Percentiles rank a stretch among this genome's conserved stretches.
Conservation (phyloP, 2,888 invertebrate species). For the Drosophila cracens region DNA sequence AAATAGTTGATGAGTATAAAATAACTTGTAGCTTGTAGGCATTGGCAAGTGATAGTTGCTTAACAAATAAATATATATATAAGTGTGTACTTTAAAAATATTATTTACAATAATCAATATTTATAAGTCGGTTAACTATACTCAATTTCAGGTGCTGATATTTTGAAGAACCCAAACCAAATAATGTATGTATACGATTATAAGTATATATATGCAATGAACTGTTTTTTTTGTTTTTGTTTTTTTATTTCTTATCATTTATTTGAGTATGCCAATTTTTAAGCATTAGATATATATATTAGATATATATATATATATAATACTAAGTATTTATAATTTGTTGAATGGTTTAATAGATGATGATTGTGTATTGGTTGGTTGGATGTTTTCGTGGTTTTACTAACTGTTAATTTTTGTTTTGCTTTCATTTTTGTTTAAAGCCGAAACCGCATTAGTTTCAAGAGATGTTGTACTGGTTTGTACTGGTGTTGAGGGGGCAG, state of each 20-base stretch:
- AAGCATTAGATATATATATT: not conserved
- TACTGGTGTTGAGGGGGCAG: constrained; percentile 22
- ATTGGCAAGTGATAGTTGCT: constrained; percentile 37
- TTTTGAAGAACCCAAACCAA: constrained; percentile 75
- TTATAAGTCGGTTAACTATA: constrained; percentile 29
- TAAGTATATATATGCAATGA: constrained; percentile 46
- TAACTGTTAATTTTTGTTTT: constrained; percentile 36
- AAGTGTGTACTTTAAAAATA: constrained; percentile 26
- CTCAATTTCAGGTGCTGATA: constrained; percentile 47
- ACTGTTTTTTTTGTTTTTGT: constrained; percentile 9
- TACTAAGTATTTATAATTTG: constrained; percentile 32
- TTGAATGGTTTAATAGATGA: constrained; percentile 48
- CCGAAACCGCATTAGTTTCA: constrained; percentile 71
- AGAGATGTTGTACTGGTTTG: constrained; percentile 27
- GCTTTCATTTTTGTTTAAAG: constrained; percentile 38
- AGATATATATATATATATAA: not conserved
- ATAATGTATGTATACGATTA: constrained; percentile 57
- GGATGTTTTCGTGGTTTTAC: constrained; percentile 32
- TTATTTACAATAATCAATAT: constrained; percentile 52
- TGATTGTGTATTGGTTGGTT: constrained; percentile 44
- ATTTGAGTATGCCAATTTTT: constrained; percentile 24
- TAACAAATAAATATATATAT: constrained; percentile 24
- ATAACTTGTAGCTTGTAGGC: constrained; percentile 5
- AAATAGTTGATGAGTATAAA: constrained; percentile 9
- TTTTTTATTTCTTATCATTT: constrained; percentile 1